Percentiles rank a stretch among this genome's conserved stretches.
Evolutionary conservation across 2,797 vertebrate species (phyloP).

Genomic region (Natrix natrix): DNA sequence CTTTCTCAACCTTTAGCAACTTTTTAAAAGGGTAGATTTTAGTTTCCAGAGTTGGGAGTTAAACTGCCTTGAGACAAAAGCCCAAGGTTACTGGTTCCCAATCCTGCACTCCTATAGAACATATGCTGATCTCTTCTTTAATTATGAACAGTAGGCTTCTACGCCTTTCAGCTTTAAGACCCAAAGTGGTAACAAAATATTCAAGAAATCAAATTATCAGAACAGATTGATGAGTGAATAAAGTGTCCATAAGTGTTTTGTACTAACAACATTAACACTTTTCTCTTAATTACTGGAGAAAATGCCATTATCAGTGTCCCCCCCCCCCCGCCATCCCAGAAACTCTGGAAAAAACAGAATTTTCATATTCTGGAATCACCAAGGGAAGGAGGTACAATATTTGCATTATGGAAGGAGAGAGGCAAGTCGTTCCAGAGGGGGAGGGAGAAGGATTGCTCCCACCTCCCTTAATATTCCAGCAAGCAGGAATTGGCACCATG

Average conservation of each 20-base stretch:
- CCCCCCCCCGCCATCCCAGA: background rate
- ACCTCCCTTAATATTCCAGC: background rate
- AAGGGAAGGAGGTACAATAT: background rate
- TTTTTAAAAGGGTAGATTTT: background rate
- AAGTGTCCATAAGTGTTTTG: background rate
- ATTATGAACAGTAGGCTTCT: background rate
- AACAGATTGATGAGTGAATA: background rate
- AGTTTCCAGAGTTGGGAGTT: background rate
- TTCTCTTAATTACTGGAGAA: background rate
- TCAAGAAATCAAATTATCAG: background rate
- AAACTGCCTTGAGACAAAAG: background rate
- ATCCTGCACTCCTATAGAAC: background rate
- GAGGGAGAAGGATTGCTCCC: background rate
- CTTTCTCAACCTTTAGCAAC: too few species aligned
- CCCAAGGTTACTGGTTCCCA: background rate
- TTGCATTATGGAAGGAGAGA: background rate
- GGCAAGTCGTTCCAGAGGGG: background rate
- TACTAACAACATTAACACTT: background rate
- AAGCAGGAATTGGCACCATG: background rate
- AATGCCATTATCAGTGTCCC: background rate
- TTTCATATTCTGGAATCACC: background rate
- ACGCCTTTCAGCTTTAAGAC: background rate
- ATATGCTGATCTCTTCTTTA: background rate
- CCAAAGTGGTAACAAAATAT: background rate
- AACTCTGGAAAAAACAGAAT: background rate